A percentile compares a stretch with the other conserved stretches of the same genome.
Evolutionary conservation across 1,140 invertebrate species (phyloP).

Genomic region (Drosophila tani): DNA sequence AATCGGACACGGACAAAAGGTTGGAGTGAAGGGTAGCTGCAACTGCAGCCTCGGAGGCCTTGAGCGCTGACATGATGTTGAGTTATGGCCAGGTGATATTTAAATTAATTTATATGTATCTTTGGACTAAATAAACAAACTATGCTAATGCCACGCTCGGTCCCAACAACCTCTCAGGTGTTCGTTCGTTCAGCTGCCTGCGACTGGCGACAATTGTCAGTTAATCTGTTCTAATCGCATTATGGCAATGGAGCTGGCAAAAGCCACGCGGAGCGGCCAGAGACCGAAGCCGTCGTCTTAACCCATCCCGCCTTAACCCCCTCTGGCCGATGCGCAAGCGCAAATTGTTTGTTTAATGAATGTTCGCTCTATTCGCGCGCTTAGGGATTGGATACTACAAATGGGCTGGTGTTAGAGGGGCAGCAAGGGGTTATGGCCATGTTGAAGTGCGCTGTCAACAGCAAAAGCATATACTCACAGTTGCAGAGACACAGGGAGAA

Average conservation of each 20-base stretch:
- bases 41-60: constrained; percentile 70
- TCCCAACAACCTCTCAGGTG: constrained; percentile 68
- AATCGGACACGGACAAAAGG: constrained; percentile 53
- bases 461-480: constrained; percentile 59
- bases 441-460: constrained; percentile 67
- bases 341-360: constrained; percentile 64
- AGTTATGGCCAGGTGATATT: constrained; percentile 78
- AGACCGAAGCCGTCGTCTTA: background rate
- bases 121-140: constrained; percentile 78
- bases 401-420: background rate
- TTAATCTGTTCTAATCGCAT: constrained; percentile 82
- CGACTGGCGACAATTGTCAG: constrained; percentile 73
- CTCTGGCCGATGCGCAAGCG: constrained; percentile 13
- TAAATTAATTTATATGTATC: constrained; percentile 78
- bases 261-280: constrained; percentile 10
- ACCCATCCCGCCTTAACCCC: background rate
- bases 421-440: constrained; percentile 35
- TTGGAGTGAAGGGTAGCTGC: constrained; percentile 78
- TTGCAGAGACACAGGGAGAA: constrained; percentile 12
- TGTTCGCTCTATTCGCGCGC: constrained; percentile 49
- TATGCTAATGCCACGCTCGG: constrained; percentile 68
- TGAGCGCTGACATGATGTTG: constrained; percentile 68
- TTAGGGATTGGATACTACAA: constrained; percentile 31
- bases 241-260: constrained; percentile 54
- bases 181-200: constrained; percentile 34